Percentiles rank a stretch among this genome's conserved stretches.
Conservation (phyloP, 2,113 vertebrate genomes). For the Pomatorhinus ruficollis region DNA sequence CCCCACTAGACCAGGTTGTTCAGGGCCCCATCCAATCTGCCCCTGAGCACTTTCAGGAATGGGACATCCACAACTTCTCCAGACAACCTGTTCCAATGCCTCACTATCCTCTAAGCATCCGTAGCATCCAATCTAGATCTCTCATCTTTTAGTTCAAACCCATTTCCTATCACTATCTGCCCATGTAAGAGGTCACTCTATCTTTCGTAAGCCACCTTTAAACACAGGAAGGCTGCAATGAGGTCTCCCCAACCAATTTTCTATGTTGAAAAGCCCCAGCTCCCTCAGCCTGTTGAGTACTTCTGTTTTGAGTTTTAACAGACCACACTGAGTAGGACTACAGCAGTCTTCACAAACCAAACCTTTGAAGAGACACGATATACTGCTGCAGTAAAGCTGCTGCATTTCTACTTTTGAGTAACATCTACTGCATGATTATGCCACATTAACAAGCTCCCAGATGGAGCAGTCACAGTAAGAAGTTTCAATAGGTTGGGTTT, state of each 20-base stretch:
- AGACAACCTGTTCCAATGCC: not conserved
- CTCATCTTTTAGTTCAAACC: not conserved
- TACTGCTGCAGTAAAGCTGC: not conserved
- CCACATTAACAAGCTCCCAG: not conserved
- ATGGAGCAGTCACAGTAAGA: not conserved
- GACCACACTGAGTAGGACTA: not conserved
- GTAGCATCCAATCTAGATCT: not conserved
- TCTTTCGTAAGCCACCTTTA: not conserved
- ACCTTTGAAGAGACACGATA: not conserved
- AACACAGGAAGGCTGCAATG: not conserved
- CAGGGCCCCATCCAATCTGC: not conserved
- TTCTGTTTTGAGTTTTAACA: not conserved
- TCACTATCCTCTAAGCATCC: not conserved
- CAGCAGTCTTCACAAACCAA: not conserved
- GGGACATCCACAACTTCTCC: not conserved
- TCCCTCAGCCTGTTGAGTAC: not conserved
- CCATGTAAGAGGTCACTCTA: not conserved
- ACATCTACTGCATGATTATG: not conserved
- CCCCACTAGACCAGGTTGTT: not conserved
- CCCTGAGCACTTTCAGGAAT: not conserved
- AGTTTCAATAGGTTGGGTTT: not conserved
- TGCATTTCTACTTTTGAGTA: not conserved
- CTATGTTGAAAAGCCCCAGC: not conserved
- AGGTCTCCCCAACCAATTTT: not conserved
- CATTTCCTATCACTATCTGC: not conserved